Evolutionary conservation across 2,113 vertebrate species (phyloP).

Genomic region (Coregonus clupeaformis): DNA sequence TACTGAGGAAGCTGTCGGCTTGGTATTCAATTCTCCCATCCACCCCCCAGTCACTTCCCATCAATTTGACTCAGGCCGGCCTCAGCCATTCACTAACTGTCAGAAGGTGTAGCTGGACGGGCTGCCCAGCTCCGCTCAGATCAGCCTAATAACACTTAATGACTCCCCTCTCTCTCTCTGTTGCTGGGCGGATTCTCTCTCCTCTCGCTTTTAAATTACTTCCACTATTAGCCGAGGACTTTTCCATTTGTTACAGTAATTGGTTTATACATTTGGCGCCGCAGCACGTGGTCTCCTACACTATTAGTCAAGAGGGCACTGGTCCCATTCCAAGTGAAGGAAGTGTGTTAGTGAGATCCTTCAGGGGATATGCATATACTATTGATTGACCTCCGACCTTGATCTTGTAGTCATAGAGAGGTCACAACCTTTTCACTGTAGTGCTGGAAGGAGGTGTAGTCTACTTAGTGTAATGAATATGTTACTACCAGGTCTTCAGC

Average conservation of each 20-base stretch:
- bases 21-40: not conserved
- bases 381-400: slow-evolving; percentile 21
- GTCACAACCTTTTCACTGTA: not conserved
- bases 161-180: slow-evolving; percentile 33
- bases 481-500: not conserved
- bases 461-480: not conserved
- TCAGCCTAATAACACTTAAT: slow-evolving; percentile 73
- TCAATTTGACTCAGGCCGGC: slow-evolving; percentile 37
- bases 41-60: not conserved
- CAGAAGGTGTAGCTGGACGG: slow-evolving; percentile 54
- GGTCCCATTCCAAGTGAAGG: slow-evolving; percentile 6
- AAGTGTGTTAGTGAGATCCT: not conserved
- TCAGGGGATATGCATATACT: too few relatives aligned
- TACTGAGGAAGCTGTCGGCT: not conserved
- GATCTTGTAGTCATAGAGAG: not conserved
- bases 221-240: slow-evolving; percentile 53
- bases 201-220: slow-evolving; percentile 58
- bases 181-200: slow-evolving; percentile 8
- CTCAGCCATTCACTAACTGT: slow-evolving; percentile 23
- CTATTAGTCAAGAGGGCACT: slow-evolving; percentile 33
- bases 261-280: slow-evolving; percentile 42
- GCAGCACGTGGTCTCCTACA: slow-evolving; percentile 34
- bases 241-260: slow-evolving; percentile 67
- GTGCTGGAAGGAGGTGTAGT: not conserved
- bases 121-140: slow-evolving; percentile 46